Conservation (phyloP, 92 coral and sea anemone species). For the Parazoanthus swiftii region DNA sequence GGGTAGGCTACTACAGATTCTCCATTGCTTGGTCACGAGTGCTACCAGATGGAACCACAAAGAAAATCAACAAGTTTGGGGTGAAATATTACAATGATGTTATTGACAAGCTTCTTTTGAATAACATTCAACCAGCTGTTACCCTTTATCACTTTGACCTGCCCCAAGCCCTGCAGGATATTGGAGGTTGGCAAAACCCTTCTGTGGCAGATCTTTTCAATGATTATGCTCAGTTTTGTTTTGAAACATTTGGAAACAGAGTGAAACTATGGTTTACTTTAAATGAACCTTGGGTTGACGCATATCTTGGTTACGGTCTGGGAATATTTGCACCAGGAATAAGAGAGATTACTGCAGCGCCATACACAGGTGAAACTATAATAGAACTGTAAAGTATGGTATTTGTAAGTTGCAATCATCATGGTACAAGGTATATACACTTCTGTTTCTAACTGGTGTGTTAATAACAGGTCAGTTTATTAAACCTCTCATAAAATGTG, state of each 20-base stretch:
- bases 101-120: slow-evolving; percentile 37
- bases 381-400: neutral
- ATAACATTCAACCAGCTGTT: slow-evolving; percentile 49
- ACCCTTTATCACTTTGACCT: slow-evolving; percentile 57
- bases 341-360: slow-evolving; percentile 19
- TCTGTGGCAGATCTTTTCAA: slow-evolving; percentile 43
- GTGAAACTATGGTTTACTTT: slow-evolving; percentile 59
- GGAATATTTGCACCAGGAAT: slow-evolving; percentile 53
- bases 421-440: neutral
- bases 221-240: slow-evolving; percentile 55
- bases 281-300: slow-evolving; percentile 57
- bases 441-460: neutral
- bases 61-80: slow-evolving; percentile 44
- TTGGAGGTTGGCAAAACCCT: slow-evolving; percentile 53
- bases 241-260: slow-evolving; percentile 51
- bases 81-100: slow-evolving; percentile 46
- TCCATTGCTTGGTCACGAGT: slow-evolving; percentile 57
- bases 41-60: slow-evolving; percentile 49
- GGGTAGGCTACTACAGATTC: slow-evolving; percentile 51
- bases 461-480: too few species aligned
- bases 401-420: neutral
- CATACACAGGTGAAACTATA: slow-evolving; percentile 27
- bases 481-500: too few species aligned
- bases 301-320: slow-evolving; percentile 46
- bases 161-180: slow-evolving; percentile 54